Base-by-base conservation (phyloP, 2,888 invertebrate species). In the Eucriotettix oculatus region DNA sequence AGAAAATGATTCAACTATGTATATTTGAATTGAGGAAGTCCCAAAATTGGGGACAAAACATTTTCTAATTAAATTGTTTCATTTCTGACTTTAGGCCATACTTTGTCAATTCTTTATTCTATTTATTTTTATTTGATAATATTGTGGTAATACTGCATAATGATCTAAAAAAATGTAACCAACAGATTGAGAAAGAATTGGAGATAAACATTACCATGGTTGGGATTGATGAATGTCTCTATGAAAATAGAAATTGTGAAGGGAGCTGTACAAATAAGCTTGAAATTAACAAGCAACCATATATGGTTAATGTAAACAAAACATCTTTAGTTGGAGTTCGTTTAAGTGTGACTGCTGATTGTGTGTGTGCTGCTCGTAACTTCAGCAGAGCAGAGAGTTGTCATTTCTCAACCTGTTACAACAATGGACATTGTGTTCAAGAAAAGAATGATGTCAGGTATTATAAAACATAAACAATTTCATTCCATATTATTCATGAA, bases 311-410 rank as follows among this genome's bases (percentile, higher is more conserved):
- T 66, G 78, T 80, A 17, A 83, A 82, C 68, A 73, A 75, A 44
- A 80, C 81, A 0, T 74, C 79, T 9, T 71, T 81, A 61, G 78
- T 82, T 12, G 81, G 80, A 16, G 77, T 82, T 3, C 73, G 77
- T 53, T 75, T 79, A 1, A 73, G 72, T 64, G 72, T 77, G 2
- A 67, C 72, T 52, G 72, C 78, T 0, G 72, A 74, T 60, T 78
- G 78, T 66, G 69, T 69, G 48, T 77, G 77, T 65, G 72, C 72
- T 41, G 73, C 75, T 1, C 69, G 77, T 16, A 74, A 76, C 62
- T 78, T 78, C 69, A 69, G 72, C 12, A 69, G 72, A 56, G 68
- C 73, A 65, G 71, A 73, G 64, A 67, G 71, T 9, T 81, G 81
- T 66, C 68, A 70, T 41, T 70, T 70, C 54, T 71, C 70, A 52